Evolutionary conservation across 1,140 invertebrate species (phyloP).

Genomic region (Drosophila melanica): DNA sequence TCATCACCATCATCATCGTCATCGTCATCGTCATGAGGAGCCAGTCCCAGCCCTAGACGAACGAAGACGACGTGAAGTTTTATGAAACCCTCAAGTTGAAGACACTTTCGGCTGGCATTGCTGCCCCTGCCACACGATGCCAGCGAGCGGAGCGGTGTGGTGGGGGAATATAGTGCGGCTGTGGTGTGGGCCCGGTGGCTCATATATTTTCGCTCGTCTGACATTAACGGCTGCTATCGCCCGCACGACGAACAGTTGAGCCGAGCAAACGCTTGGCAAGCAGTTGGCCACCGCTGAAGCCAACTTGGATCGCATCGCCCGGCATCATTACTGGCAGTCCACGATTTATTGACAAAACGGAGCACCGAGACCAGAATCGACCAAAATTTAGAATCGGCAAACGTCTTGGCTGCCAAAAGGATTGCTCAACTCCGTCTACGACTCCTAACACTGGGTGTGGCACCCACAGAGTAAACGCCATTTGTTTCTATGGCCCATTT

Average conservation of each 20-base stretch:
- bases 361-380: slow-evolving; percentile 52
- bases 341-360: slow-evolving; percentile 78
- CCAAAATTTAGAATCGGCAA: slow-evolving; percentile 75
- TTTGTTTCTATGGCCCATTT: slow-evolving; percentile 75
- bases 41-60: slow-evolving; percentile 29
- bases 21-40: slow-evolving; percentile 5
- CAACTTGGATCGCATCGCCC: slow-evolving; percentile 14
- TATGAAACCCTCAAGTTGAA: slow-evolving; percentile 67
- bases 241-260: slow-evolving; percentile 55
- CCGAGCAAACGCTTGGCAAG: slow-evolving; percentile 60
- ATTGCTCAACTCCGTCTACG: slow-evolving; percentile 39
- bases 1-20: slow-evolving; percentile 57
- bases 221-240: slow-evolving; percentile 84
- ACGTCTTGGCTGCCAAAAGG: slow-evolving; percentile 74
- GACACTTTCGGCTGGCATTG: slow-evolving; percentile 42
- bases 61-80: slow-evolving; percentile 56
- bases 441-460: slow-evolving; percentile 40
- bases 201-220: slow-evolving; percentile 83
- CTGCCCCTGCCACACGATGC: background rate
- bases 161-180: background rate
- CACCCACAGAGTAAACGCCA: slow-evolving; percentile 49
- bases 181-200: slow-evolving; percentile 27
- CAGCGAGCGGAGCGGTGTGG: background rate
- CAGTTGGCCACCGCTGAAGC: slow-evolving; percentile 19
- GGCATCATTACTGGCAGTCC: slow-evolving; percentile 79